Conservation (phyloP, 2,113 vertebrate species). For the Hucho hucho region DNA sequence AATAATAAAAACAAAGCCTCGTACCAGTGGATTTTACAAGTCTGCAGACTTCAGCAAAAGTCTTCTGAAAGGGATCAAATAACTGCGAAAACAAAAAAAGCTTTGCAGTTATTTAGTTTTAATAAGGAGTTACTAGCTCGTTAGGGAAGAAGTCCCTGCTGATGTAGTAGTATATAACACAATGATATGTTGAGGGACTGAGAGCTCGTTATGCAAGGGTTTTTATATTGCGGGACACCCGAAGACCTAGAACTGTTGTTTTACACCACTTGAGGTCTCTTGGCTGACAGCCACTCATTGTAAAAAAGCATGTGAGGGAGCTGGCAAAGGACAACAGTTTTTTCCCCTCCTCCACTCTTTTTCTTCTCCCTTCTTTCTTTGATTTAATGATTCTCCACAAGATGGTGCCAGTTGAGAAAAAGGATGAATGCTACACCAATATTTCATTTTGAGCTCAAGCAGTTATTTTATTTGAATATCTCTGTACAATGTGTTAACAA, state of each 20-base stretch:
- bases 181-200: not conserved
- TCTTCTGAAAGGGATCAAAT: conserved; percentile 29
- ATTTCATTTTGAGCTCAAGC: not conserved
- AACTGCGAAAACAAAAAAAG: conserved; percentile 14
- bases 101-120: conserved; percentile 13
- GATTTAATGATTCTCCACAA: conserved; percentile 46
- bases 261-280: conserved; percentile 43
- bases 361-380: conserved; percentile 12
- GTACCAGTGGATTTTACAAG: conserved; percentile 54
- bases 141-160: conserved; percentile 45
- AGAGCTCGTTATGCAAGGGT: conserved; percentile 47
- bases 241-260: conserved; percentile 44
- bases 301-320: conserved; percentile 41
- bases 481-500: not conserved
- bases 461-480: no score
- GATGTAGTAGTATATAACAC: conserved; percentile 26
- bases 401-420: conserved; percentile 49
- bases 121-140: conserved; percentile 32
- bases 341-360: not conserved
- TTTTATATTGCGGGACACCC: conserved; percentile 30
- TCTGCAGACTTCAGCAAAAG: conserved; percentile 49
- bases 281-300: conserved; percentile 31
- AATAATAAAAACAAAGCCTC: conserved; percentile 11
- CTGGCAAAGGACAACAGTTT: not conserved
- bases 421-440: conserved; percentile 1